phyloP scores from a whole-genome alignment of 2,888 invertebrate genomes.

The Temnothorax unifasciatus region DNA sequence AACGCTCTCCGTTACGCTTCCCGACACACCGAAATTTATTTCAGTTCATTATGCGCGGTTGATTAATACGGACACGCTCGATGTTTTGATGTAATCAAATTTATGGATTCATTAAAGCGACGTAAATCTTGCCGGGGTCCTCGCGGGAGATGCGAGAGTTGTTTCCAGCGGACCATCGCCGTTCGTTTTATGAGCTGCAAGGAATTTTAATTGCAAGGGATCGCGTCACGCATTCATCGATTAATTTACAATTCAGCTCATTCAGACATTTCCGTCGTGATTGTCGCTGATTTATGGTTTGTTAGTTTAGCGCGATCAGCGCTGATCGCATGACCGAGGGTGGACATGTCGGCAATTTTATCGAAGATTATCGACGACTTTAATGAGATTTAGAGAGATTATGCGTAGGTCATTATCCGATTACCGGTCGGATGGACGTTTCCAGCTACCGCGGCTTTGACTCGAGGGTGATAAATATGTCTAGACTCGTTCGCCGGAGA shows the following conservation, averaged over 20 bases:
- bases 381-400: background rate
- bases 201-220: constrained; percentile 27
- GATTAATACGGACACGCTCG: constrained; percentile 15
- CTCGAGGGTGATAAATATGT: background rate
- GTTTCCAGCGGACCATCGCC: background rate
- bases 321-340: background rate
- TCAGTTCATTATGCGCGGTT: background rate
- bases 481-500: too few species aligned
- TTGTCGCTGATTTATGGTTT: constrained; percentile 24
- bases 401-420: background rate
- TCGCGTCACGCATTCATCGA: constrained; percentile 9
- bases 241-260: constrained; percentile 35
- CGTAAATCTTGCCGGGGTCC: background rate
- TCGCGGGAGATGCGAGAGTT: background rate
- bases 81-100: background rate
- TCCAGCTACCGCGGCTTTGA: too few species aligned
- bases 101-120: constrained; percentile 24
- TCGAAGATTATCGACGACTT: background rate
- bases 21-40: background rate
- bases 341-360: background rate
- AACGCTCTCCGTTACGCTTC: background rate
- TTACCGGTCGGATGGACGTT: background rate
- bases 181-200: constrained; percentile 13
- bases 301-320: background rate
- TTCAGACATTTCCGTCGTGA: background rate